Percentiles rank a stretch among this genome's conserved stretches.
These are phyloP conservation scores for Mactromeris polynyma DNA, from an alignment of 2,888 invertebrate genomes.

Conservation along the genomic window DNA sequence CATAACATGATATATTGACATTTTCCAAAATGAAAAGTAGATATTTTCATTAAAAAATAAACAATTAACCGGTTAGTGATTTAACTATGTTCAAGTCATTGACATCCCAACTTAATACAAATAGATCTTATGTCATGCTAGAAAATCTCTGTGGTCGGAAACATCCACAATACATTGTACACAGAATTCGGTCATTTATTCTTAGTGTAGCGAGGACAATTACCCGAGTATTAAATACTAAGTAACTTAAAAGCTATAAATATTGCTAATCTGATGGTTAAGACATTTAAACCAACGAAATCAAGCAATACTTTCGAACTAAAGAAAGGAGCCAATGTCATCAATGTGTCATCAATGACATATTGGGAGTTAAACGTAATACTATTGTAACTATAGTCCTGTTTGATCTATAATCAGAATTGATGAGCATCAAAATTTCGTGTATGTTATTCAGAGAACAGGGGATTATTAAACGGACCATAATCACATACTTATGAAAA, in stretches of 20 bases:
- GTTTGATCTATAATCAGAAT: neutral
- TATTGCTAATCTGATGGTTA: neutral
- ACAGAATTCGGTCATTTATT: slow-evolving; percentile 1
- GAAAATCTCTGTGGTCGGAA: neutral
- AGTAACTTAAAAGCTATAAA: neutral
- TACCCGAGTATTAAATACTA: slow-evolving; percentile 9
- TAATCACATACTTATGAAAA: slow-evolving; percentile 1
- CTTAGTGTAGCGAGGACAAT: neutral
- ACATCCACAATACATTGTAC: neutral
- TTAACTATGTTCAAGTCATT: too few species aligned
- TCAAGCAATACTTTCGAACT: neutral
- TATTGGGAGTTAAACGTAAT: neutral
- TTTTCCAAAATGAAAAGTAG: too few species aligned
- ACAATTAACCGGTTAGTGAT: too few species aligned
- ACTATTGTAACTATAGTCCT: neutral
- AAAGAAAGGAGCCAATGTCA: neutral
- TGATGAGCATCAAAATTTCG: neutral
- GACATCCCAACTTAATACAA: neutral
- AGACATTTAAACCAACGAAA: neutral
- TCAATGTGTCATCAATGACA: neutral
- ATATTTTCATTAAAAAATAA: too few species aligned
- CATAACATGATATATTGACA: too few species aligned
- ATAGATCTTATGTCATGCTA: neutral
- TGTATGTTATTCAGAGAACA: neutral
- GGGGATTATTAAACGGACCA: neutral